Base-by-base conservation (phyloP, 2,113 vertebrate genomes). In the Neolamprologus longior region DNA sequence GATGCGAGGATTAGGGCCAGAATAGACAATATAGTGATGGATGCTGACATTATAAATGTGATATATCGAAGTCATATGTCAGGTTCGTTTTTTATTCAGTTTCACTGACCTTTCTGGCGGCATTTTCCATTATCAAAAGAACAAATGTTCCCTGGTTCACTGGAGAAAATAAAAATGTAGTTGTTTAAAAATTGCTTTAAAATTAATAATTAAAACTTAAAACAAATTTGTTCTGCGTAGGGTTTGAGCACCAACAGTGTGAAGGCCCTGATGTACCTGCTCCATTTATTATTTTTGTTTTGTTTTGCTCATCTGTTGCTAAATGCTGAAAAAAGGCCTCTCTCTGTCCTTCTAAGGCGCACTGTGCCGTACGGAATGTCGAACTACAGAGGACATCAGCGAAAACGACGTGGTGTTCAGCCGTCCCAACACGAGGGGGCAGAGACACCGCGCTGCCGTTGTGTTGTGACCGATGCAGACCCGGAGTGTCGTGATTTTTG, bases 311-410 rank as follows among this genome's bases (percentile, higher is more conserved):
- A 47, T 47, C 24, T 26, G 40, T 73, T 73, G 68, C 40, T 73
- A 45, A 17, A 26, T 61, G 7, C 13, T 71, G 9, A 86, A 71
- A 45, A 33, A 54, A 40, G 15, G 19, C 45, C 7, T 79, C 40
- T 87, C 63, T 80, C 66, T 91, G 26, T 85, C 81, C 58, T 21
- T 52, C 78, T 52, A 71, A 96, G 96, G 81, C 96, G 90, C 33
- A 96, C 92, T 3, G 95, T 96, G 53, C 96, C 94, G 8, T 96
- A 97, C 52, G 96, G 96, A 50, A 95, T 96, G 93, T 96, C 96
- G 1, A 96, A 90, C 91, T 96, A 96, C 90, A 91, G 89, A 55
- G 94, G 95, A 85, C 83, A 76, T 53, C 94, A 95, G 91, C 82
- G 96, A 58, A 33, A 90, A 80, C 94, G 87, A 26, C 95, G 96